Conservation (phyloP, 2,797 vertebrate genomes). For the Melopsittacus undulatus region DNA sequence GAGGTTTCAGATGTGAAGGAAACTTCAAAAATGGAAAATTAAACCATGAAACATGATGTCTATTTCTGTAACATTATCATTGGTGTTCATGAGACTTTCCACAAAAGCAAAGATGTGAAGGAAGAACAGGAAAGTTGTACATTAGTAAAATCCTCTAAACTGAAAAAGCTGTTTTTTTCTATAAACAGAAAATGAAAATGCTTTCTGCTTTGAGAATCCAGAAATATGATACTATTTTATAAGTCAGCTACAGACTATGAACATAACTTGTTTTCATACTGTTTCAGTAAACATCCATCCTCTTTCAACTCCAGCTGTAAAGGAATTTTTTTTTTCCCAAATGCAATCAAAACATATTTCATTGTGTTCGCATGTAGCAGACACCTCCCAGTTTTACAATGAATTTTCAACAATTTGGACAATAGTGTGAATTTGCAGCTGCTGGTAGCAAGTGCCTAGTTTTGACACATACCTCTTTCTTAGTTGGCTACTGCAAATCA, state of each 20-base stretch:
- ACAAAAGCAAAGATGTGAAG: background rate
- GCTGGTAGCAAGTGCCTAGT: background rate
- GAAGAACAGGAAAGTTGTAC: background rate
- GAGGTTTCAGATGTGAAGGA: background rate
- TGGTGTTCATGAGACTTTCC: background rate
- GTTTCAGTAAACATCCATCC: background rate
- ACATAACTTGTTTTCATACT: background rate
- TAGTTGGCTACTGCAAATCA: constrained; percentile 1
- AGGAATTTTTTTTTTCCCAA: background rate
- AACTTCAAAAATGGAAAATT: background rate
- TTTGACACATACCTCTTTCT: background rate
- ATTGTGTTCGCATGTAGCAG: background rate
- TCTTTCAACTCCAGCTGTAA: background rate
- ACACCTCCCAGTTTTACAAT: background rate
- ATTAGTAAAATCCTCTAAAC: background rate
- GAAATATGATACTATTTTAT: background rate
- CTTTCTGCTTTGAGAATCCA: background rate
- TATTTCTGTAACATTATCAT: background rate
- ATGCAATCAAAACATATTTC: background rate
- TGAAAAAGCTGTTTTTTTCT: background rate
- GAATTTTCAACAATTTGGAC: background rate
- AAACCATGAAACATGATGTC: background rate
- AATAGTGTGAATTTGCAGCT: background rate
- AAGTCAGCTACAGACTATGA: background rate
- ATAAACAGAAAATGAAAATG: background rate